Conservation (phyloP, 2,888 invertebrate species). For the Cotesia congregata region DNA sequence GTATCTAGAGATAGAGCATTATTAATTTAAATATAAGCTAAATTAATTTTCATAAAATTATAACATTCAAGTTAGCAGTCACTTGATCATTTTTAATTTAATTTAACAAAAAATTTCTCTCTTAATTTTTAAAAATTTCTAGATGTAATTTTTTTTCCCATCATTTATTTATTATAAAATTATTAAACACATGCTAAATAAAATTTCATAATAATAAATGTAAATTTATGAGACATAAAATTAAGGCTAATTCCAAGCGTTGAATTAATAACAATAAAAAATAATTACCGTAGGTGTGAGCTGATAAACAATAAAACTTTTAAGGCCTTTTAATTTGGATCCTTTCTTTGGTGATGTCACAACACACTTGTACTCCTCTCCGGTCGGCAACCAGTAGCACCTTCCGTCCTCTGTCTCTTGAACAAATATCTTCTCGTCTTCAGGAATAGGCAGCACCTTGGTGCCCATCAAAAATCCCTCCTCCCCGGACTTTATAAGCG, state of each 20-base stretch:
- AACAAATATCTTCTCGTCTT: slow-evolving; percentile 81
- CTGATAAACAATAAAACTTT: slow-evolving; percentile 97
- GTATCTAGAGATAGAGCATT: no score
- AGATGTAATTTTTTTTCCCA: no score
- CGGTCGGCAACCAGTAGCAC: slow-evolving; percentile 83
- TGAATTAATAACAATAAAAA: slow-evolving; percentile 17
- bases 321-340: slow-evolving; percentile 96
- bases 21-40: no score
- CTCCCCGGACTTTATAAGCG: slow-evolving; percentile 90
- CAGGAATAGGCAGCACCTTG: slow-evolving; percentile 78
- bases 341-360: slow-evolving; percentile 98
- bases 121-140: no score
- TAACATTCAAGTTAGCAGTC: no score
- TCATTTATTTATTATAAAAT: no score
- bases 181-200: no score
- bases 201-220: no score
- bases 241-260: not conserved
- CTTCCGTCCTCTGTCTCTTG: slow-evolving; percentile 79
- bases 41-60: no score
- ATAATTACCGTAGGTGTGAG: slow-evolving; percentile 86
- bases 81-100: no score
- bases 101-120: no score
- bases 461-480: slow-evolving; percentile 91
- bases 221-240: not conserved
- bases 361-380: slow-evolving; percentile 84